These are phyloP conservation scores for Salarias fasciatus DNA, from an alignment of 2,797 vertebrate species.

Conservation along the genomic window DNA sequence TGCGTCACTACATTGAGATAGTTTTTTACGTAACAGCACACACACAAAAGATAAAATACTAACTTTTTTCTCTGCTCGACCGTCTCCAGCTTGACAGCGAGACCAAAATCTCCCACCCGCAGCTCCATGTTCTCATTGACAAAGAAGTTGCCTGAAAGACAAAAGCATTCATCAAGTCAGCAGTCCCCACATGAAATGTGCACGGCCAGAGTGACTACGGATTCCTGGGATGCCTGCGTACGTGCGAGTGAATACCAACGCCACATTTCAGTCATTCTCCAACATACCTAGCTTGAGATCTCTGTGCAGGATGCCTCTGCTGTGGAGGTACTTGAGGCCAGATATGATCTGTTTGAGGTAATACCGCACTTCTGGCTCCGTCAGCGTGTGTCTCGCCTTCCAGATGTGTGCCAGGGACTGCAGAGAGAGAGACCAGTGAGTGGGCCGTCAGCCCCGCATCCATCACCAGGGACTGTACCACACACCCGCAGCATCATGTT, in stretches of 20 bases:
- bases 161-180: constrained; percentile 62
- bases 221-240: constrained; percentile 64
- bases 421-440: constrained; percentile 49
- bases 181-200: constrained; percentile 53
- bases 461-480: constrained; percentile 18
- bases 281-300: constrained; percentile 96
- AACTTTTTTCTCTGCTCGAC: constrained; percentile 96
- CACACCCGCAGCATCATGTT: neutral
- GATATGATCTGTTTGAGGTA: constrained; percentile 98
- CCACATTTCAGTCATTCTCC: neutral
- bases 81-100: constrained; percentile 91
- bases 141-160: constrained; percentile 94
- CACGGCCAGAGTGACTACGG: constrained; percentile 34
- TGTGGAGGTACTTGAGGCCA: constrained; percentile 96
- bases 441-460: constrained; percentile 28
- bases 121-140: constrained; percentile 99
- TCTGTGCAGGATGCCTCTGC: constrained; percentile 92
- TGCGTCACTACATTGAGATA: too few relatives aligned
- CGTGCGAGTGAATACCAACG: neutral
- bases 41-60: neutral
- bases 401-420: constrained; percentile 98
- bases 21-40: too few relatives aligned
- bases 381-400: constrained; percentile 96
- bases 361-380: constrained; percentile 97
- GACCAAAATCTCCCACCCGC: constrained; percentile 96